Base-by-base conservation (phyloP, 2,888 invertebrate species). In the Atrina japonica region DNA sequence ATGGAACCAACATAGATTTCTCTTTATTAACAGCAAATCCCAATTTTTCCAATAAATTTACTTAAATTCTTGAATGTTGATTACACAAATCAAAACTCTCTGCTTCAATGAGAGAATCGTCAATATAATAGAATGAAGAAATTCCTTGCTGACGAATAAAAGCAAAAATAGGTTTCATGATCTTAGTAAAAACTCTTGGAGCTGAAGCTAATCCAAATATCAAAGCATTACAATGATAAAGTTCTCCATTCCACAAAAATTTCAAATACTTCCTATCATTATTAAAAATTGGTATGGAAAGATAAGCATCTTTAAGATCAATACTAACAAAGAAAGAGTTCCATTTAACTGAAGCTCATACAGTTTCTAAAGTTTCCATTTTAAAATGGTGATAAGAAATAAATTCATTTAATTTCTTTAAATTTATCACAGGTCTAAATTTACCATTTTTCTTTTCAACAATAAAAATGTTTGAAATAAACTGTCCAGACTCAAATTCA, bases 231-330 rank as follows among this genome's bases (percentile, higher is more conserved):
- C 66, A 74, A n/a, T 53, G 11, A 49, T 60, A 75, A 40, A 75
- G 25, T 14, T 49, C 27, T 27, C 52, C 47, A 23, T 30, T 65
- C 75, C 71, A 75, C 16, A 40, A 3, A 63, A 71, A 71, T 61
- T 66, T 68, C 23, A 71, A 53, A 63, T 52, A 71, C 21, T 65
- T 71, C 23, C 60, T 56, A 56, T 18, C 41, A 5, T 53, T 3
- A 25, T 64, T 23, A 60, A 60, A 21, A 11, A 74, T 65, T 9
- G 67, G 60, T 1, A 75, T 61, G 2, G 61, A 65, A 25, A 61
- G 61, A 71, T 75, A 75, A 11, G 71, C 75, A 50, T 64, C 60
- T 52, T 68, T 67, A 14, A 75, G 49, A 61, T 75, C 75, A 29
- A 71, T 35, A 29, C 60, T 61, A 6, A 59, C 56, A 47, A 75